Evolutionary conservation across 1,140 invertebrate genomes (phyloP).

Genomic region (Danaus plexippus): DNA sequence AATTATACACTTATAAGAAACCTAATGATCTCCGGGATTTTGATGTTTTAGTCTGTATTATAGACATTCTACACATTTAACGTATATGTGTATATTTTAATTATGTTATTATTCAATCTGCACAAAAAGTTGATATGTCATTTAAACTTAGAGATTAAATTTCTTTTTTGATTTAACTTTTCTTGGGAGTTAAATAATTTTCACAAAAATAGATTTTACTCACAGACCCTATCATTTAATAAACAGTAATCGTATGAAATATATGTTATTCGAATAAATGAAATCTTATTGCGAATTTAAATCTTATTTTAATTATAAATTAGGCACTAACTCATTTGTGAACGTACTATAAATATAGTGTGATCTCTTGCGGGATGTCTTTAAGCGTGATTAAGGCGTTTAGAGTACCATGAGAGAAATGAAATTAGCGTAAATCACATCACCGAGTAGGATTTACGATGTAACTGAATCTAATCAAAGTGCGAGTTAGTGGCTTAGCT

Average conservation of each 20-base stretch:
- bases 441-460: conserved; percentile 52
- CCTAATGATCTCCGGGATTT: conserved; percentile 2
- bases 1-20: conserved; percentile 17
- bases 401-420: conserved; percentile 47
- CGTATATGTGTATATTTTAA: neutral
- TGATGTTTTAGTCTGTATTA: neutral
- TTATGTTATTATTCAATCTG: no score
- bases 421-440: conserved; percentile 67
- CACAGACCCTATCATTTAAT: no score
- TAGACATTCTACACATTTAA: neutral
- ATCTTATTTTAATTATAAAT: no score
- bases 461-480: conserved; percentile 54
- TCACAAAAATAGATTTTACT: no score
- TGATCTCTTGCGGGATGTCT: conserved; percentile 15
- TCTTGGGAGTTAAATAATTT: no score
- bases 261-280: neutral
- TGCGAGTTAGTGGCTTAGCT: conserved; percentile 48
- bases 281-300: conserved; percentile 1
- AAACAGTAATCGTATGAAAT: no score
- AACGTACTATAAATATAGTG: neutral
- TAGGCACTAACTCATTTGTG: no score
- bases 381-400: conserved; percentile 57
- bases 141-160: no score
- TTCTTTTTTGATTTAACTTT: no score
- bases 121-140: no score